phyloP scores from a whole-genome alignment of 2,113 vertebrate genomes.

The Sylvia atricapilla region DNA sequence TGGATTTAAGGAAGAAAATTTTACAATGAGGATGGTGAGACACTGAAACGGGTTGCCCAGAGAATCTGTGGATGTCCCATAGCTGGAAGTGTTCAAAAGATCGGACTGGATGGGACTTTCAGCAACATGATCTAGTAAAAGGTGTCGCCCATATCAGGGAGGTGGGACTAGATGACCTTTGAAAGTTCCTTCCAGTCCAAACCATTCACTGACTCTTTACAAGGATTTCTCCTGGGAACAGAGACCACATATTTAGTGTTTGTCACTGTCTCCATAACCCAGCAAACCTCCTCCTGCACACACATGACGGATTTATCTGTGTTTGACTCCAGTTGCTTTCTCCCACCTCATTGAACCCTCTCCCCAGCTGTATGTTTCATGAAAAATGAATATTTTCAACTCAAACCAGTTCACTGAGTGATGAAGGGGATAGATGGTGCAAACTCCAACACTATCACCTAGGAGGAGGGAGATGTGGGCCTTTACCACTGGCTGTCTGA shows the following conservation, averaged over 20 bases:
- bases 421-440: not conserved
- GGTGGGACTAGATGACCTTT: not conserved
- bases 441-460: not conserved
- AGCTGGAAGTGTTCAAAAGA: not conserved
- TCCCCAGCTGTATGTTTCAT: not conserved
- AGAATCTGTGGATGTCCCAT: not conserved
- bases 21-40: not conserved
- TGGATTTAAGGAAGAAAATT: not conserved
- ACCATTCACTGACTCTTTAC: not conserved
- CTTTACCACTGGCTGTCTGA: not conserved
- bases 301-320: fast-evolving
- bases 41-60: not conserved
- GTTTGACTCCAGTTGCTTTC: not conserved
- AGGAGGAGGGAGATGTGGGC: not conserved
- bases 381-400: not conserved
- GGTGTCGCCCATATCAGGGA: not conserved
- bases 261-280: fast-evolving
- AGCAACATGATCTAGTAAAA: not conserved
- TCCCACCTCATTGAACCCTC: not conserved
- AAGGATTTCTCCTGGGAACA: not conserved
- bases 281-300: not conserved
- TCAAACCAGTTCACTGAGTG: not conserved
- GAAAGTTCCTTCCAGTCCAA: not conserved
- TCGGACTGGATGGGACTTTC: not conserved
- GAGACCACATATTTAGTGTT: not conserved